Base-by-base conservation (phyloP, 2,888 invertebrate species). In the Cantharis rustica region DNA sequence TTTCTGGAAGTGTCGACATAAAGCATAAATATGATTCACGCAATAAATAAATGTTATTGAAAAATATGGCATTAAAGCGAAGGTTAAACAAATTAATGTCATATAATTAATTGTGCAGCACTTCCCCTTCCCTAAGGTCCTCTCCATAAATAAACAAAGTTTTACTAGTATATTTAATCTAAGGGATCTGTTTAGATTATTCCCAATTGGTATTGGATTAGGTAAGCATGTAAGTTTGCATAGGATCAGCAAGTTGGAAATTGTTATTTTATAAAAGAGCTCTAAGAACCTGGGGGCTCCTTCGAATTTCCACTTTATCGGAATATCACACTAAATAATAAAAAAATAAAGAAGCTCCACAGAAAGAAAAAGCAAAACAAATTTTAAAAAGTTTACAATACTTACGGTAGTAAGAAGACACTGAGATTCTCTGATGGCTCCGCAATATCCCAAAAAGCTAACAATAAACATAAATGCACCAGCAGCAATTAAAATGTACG, bases 391-490 rank as follows among this genome's bases (percentile, higher is more conserved):
- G 9, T 1, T 23, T 23, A 23, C 5, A 4, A 13, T 80, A 91
- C 92, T 92, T 89, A 94, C 93, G 85, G 92, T 89, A 72, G 92
- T 91, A 20, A 94, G 89, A 81, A 93, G 89, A 85, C 93, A 92
- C 81, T 91, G 90, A 62, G 92, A 93, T 86, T 93, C 93, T 83
- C 91, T 90, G 86, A 93, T 89, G 71, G 93, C 93, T 64, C 93
- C 93, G 84, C 93, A 93, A 85, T 93, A 93, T 26, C 94, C 94
- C 82, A 94, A 88, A 87, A 94, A 93, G 84, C 93, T 93, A 83
- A 94, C 90, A 77, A 93, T 85, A 87, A 94, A 93, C 88, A 93
- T 92, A 81, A 93, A 90, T 26, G 91, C 92, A 79, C 94, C 94
- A 76, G 92, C 91, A 69, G 90, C 90, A 82, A 94, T 93, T 81